These are phyloP conservation scores for Manis pentadactyla DNA, from an alignment of 2,797 vertebrate species.

Conservation along the genomic window DNA sequence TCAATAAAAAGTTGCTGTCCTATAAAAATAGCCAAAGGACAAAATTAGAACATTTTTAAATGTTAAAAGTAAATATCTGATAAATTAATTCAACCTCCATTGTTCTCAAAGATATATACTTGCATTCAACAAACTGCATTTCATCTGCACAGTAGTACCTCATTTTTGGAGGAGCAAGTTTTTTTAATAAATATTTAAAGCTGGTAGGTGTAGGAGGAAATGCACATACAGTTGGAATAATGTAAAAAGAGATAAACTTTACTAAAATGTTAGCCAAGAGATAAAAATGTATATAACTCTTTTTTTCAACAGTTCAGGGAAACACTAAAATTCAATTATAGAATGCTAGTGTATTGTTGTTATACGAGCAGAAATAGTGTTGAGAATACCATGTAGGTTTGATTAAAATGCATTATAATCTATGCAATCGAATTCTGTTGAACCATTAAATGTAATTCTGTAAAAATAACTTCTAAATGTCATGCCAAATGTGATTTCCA, in stretches of 20 bases:
- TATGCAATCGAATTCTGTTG: not conserved
- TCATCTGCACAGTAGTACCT: not conserved
- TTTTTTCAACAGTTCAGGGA: not conserved
- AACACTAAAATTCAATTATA: slow-evolving; percentile 4
- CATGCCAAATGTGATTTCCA: not conserved
- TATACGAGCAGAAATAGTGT: not conserved
- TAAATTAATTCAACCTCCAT: not conserved
- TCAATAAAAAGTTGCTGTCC: not conserved
- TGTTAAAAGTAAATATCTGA: not conserved
- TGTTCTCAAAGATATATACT: not conserved
- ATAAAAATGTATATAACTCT: not conserved
- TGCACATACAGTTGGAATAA: not conserved
- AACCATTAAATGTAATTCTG: not conserved
- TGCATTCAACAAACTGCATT: not conserved
- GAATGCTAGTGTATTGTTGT: not conserved
- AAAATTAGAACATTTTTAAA: not conserved
- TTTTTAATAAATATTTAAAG: not conserved
- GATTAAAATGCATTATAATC: not conserved
- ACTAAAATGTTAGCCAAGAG: not conserved
- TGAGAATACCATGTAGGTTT: not conserved
- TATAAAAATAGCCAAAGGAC: not conserved
- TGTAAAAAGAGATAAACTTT: not conserved
- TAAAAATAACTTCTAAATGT: not conserved
- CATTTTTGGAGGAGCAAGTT: not conserved
- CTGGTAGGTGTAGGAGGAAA: not conserved